phyloP scores from a whole-genome alignment of 2,113 vertebrate species.

The Physeter macrocephalus region DNA sequence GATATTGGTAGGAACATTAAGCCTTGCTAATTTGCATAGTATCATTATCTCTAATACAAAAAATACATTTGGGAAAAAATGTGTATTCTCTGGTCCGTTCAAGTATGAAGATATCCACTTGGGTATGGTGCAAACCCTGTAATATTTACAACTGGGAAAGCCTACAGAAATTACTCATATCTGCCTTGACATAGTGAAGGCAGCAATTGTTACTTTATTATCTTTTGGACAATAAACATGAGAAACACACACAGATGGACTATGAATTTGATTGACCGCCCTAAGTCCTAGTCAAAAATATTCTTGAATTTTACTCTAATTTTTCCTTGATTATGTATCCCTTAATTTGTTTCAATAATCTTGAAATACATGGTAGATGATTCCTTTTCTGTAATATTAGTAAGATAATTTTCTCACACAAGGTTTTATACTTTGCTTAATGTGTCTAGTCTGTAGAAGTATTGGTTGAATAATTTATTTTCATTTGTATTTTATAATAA shows the following conservation, averaged over 20 bases:
- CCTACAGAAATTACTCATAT: background rate
- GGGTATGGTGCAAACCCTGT: background rate
- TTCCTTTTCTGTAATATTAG: background rate
- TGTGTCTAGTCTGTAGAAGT: background rate
- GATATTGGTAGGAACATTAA: conserved; percentile 71
- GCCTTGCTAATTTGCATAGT: conserved; percentile 69
- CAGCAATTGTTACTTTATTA: conserved; percentile 15
- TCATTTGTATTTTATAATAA: conserved; percentile 6
- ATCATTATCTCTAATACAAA: conserved; percentile 70
- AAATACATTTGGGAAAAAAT: conserved; percentile 66
- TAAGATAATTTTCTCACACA: background rate
- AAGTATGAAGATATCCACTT: conserved; percentile 49
- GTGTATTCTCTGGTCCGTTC: conserved; percentile 37
- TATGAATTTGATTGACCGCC: background rate
- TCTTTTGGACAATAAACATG: background rate
- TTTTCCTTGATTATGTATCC: background rate
- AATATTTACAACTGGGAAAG: conserved; percentile 8
- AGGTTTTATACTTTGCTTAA: background rate
- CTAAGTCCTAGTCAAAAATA: background rate
- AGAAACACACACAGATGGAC: conserved; percentile 15
- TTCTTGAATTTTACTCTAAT: background rate
- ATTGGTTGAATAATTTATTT: conserved; percentile 14
- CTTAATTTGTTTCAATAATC: background rate
- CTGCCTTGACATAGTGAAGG: background rate
- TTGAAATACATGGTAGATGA: background rate